These are phyloP conservation scores for Euschistus heros DNA, from an alignment of 1,140 invertebrate genomes.

Conservation along the genomic window DNA sequence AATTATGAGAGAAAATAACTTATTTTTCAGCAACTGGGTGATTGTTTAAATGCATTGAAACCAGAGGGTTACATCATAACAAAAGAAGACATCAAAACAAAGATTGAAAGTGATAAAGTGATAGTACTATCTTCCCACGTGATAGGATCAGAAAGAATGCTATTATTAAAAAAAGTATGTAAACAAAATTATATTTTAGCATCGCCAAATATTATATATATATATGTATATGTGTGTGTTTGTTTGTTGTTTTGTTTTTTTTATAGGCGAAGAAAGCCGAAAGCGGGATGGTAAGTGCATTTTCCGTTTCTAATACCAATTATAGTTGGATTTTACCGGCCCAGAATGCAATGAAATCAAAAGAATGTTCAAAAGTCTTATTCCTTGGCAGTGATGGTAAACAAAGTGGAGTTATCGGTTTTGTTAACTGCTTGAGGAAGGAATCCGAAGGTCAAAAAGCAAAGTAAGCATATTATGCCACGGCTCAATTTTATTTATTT, in stretches of 20 bases:
- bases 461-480: constrained; percentile 30
- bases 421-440: constrained; percentile 62
- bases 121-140: constrained; percentile 11
- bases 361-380: constrained; percentile 39
- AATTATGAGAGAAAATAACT: background rate
- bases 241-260: background rate
- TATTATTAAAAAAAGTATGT: constrained; percentile 28
- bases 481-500: no score
- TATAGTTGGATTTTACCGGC: constrained; percentile 44
- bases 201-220: background rate
- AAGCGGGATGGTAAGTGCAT: constrained; percentile 20
- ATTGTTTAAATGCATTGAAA: constrained; percentile 32
- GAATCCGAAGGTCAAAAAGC: constrained; percentile 53
- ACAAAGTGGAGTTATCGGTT: constrained; percentile 69
- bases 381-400: constrained; percentile 48
- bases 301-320: constrained; percentile 33
- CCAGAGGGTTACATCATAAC: constrained; percentile 41
- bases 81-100: constrained; percentile 33
- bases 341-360: constrained; percentile 45
- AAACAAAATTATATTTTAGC: background rate
- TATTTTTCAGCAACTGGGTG: constrained; percentile 29
- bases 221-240: constrained; percentile 8
- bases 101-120: constrained; percentile 23
- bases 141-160: constrained; percentile 23
- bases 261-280: background rate